Evolutionary conservation across 2,888 invertebrate species (phyloP), one percentile per base, ranked within the genome.

Genomic region (Epinotia bilunana): DNA sequence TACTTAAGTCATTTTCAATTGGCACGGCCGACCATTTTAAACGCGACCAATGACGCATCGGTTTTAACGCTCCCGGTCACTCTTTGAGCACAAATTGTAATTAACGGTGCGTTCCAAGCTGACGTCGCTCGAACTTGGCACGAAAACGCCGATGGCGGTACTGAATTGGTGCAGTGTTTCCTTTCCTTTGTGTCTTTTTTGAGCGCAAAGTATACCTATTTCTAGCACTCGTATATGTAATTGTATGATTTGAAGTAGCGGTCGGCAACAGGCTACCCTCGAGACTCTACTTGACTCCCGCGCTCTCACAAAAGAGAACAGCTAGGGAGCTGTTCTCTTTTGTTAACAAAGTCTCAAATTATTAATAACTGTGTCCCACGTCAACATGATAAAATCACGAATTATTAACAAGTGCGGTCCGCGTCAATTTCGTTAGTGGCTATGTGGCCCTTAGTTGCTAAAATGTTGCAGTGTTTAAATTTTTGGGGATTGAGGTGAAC

Each of bases 21-120:
- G 86, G 89, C 53, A 90, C 89, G 84, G 83, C 85, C 80, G 83
- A 80, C 76, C 71, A 61, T 76, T 78, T 79, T 71, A 73, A 79
- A 77, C 73, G 74, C 79, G 88, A 92, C 90, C 92, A 91, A 91
- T 93, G 93, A 92, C 91, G 90, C 92, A 92, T 91, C 87, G 90
- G 89, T 90, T 93, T 91, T 90, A 91, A 91, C 91, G 88, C 88
- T 87, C 84, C 79, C 87, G 86, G 85, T 85, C 84, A 85, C 84
- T 87, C 85, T 85, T 86, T 85, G 85, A 87, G 85, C 85, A 76
- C 78, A 86, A 86, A 87, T 87, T 86, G 84, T 84, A 86, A 84
- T 84, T 83, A 84, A 81, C 79, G 77, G 76, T 77, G 82, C 77
- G 79, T 81, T 82, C 33, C 33, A 75, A 55, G 43, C 49, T 72